A percentile compares a stretch with the other conserved stretches of the same genome.
These are phyloP conservation scores for Drosophila hamatofila DNA, from an alignment of 2,888 invertebrate genomes.

Conservation along the genomic window DNA sequence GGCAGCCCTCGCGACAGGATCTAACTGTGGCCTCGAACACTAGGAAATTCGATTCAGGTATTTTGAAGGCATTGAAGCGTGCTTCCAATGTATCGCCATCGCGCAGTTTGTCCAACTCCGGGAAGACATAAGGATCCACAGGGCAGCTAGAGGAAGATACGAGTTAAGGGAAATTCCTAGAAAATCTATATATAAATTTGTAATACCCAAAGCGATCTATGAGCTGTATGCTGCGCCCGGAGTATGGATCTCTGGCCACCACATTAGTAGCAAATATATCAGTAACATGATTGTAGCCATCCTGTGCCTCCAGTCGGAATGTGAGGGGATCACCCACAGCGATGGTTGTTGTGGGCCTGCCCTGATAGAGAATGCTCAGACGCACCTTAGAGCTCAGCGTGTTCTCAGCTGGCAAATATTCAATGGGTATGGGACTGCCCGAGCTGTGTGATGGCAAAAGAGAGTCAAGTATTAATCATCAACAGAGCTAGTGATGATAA, in stretches of 20 bases:
- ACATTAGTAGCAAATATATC: slow-evolving; percentile 97
- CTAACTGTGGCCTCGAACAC: slow-evolving; percentile 96
- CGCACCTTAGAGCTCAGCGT: slow-evolving; percentile 95
- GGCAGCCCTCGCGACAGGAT: slow-evolving; percentile 95
- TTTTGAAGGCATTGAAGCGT: slow-evolving; percentile 96
- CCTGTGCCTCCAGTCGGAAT: slow-evolving; percentile 94
- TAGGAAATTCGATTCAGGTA: slow-evolving; percentile 96
- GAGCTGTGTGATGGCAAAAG: slow-evolving; percentile 88
- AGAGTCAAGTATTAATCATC: slow-evolving; percentile 14
- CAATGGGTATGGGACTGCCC: slow-evolving; percentile 96
- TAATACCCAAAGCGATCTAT: slow-evolving; percentile 96
- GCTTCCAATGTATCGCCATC: slow-evolving; percentile 95
- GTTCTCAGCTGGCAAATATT: slow-evolving; percentile 96
- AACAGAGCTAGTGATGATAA: slow-evolving; percentile 1
- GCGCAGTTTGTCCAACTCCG: slow-evolving; percentile 93
- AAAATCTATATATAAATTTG: slow-evolving; percentile 76
- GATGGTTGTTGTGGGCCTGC: slow-evolving; percentile 95
- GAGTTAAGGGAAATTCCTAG: neutral
- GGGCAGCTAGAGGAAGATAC: slow-evolving; percentile 89
- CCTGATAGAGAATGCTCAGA: slow-evolving; percentile 93
- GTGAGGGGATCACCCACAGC: slow-evolving; percentile 97
- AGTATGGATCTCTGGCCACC: slow-evolving; percentile 96
- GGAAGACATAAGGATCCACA: slow-evolving; percentile 96
- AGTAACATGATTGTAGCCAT: slow-evolving; percentile 94
- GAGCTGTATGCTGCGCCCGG: slow-evolving; percentile 94